Conservation (phyloP, 2,888 invertebrate genomes). For the Tenthredo scrophulariae region DNA sequence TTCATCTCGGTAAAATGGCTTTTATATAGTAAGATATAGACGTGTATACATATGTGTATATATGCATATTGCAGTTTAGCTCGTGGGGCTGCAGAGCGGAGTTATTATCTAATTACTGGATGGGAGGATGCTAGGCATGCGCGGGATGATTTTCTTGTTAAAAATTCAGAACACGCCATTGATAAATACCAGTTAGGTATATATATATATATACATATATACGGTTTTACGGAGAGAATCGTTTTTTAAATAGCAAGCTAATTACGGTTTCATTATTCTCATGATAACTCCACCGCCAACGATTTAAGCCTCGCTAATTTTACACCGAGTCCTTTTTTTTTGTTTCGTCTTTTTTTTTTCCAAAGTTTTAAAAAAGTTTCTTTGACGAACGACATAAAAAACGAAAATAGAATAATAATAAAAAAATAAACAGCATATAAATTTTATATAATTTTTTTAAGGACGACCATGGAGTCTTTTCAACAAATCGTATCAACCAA, state of each 20-base stretch:
- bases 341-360: no score
- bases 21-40: not conserved
- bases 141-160: slow-evolving; percentile 41
- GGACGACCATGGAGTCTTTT: not conserved
- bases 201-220: not conserved
- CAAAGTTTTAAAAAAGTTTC: not conserved
- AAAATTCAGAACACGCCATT: slow-evolving; percentile 48
- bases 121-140: slow-evolving; percentile 45
- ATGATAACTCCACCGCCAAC: not conserved
- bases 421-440: no score
- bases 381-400: no score
- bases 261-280: slow-evolving; percentile 29
- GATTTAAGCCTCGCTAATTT: not conserved
- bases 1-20: not conserved
- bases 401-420: not conserved
- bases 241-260: slow-evolving; percentile 33
- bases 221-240: slow-evolving; percentile 36
- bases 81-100: slow-evolving; percentile 10
- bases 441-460: no score
- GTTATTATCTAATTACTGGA: slow-evolving; percentile 49
- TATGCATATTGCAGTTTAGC: slow-evolving; percentile 8
- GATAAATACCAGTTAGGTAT: slow-evolving; percentile 41
- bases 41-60: not conserved
- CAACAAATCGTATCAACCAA: not conserved
- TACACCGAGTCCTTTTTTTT: not conserved